A percentile compares a stretch with the other conserved stretches of the same genome.
Evolutionary conservation across 2,797 vertebrate genomes (phyloP).

Genomic region (Babyrousa celebensis): DNA sequence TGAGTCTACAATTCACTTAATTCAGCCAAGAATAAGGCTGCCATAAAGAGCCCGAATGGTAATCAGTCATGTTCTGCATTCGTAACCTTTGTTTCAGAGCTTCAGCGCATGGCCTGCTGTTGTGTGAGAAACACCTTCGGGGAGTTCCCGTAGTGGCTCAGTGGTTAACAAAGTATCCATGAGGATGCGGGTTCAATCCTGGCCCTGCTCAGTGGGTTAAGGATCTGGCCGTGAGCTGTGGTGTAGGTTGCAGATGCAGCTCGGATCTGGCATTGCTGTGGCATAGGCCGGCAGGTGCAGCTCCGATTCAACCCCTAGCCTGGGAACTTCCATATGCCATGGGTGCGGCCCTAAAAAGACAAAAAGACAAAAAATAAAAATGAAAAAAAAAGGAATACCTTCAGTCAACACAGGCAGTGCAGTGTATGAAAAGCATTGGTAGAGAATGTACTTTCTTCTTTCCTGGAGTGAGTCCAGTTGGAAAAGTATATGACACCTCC

Average conservation of each 20-base stretch:
- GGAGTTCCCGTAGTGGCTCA: too few species aligned
- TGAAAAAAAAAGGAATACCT: neutral
- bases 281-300: too few species aligned
- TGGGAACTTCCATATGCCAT: too few species aligned
- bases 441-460: neutral
- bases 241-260: too few species aligned
- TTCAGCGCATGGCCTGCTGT: neutral
- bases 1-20: neutral
- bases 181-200: too few species aligned
- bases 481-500: neutral
- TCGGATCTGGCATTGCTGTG: too few species aligned
- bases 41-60: neutral
- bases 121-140: neutral
- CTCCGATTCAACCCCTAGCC: too few species aligned
- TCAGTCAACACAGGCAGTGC: neutral
- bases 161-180: too few species aligned
- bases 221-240: too few species aligned
- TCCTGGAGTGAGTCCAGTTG: neutral
- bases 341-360: too few species aligned
- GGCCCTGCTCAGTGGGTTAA: too few species aligned
- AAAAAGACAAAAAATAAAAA: too few species aligned
- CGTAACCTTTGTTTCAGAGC: neutral
- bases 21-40: conserved; percentile 24
- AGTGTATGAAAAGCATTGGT: neutral
- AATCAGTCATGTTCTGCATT: neutral